phyloP scores from a whole-genome alignment of 2,113 vertebrate species.

The Anolis carolinensis region DNA sequence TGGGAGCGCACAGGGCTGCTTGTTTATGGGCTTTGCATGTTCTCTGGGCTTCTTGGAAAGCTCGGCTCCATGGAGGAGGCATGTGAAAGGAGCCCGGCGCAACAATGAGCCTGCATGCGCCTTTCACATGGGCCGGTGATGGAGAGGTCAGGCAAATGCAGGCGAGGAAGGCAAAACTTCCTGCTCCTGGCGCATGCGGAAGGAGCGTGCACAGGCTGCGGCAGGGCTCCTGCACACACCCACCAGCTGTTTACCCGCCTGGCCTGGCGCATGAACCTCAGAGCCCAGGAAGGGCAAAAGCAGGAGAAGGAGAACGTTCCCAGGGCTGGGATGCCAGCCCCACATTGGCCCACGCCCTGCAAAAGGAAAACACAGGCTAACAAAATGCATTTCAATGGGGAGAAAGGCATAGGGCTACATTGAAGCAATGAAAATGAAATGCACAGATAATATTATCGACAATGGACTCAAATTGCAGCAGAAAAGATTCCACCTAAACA shows the following conservation, averaged over 20 bases:
- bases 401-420: no score
- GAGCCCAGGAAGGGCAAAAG: no score
- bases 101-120: neutral
- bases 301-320: neutral
- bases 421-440: no score
- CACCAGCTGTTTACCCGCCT: neutral
- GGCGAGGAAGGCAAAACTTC: neutral
- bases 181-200: neutral
- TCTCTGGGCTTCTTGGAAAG: constrained; percentile 15
- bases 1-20: neutral
- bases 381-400: no score
- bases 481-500: no score
- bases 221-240: neutral
- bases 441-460: no score
- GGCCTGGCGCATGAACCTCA: neutral
- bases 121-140: neutral
- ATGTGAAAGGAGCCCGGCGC: neutral
- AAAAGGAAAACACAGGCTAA: no score
- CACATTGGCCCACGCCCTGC: neutral
- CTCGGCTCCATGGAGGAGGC: neutral
- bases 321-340: neutral
- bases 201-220: neutral
- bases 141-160: neutral
- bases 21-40: constrained; percentile 17
- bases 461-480: no score